Percentiles rank a stretch among this genome's conserved stretches.
phyloP scores from a whole-genome alignment of 2,888 invertebrate genomes.

The Plebejus anna region DNA sequence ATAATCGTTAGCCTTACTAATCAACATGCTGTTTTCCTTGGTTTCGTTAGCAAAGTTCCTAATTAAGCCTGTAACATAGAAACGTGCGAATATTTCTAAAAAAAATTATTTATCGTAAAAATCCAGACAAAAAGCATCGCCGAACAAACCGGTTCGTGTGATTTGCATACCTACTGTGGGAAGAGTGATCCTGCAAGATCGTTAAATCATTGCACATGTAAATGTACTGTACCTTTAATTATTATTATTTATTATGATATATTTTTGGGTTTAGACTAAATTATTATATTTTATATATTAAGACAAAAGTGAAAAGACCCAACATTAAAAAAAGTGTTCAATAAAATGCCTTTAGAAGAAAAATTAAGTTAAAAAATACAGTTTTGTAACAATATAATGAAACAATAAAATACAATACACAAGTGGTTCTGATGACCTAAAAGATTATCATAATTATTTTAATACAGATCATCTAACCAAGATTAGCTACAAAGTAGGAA shows the following conservation, averaged over 20 bases:
- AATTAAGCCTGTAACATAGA: not conserved
- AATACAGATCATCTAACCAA: not conserved
- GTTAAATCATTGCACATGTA: not conserved
- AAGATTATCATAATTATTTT: not conserved
- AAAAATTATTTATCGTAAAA: not conserved
- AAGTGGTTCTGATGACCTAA: not conserved
- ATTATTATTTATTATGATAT: not conserved
- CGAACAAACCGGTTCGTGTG: not conserved
- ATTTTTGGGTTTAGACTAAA: not conserved
- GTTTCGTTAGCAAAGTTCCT: not conserved
- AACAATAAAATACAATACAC: not conserved
- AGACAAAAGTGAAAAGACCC: not conserved
- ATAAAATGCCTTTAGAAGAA: not conserved
- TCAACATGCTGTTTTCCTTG: slow-evolving; percentile 10
- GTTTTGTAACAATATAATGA: not conserved
- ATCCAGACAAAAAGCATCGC: not conserved
- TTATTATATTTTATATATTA: not conserved
- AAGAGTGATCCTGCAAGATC: not conserved
- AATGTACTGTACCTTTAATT: not conserved
- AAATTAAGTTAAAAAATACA: not conserved
- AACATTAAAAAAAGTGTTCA: too few relatives aligned
- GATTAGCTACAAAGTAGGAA: not conserved
- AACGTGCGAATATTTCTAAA: not conserved
- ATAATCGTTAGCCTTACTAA: slow-evolving; percentile 13
- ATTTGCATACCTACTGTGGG: slow-evolving; percentile 1